phyloP scores from a whole-genome alignment of 2,113 vertebrate species.

The Aplodontia rufa region DNA sequence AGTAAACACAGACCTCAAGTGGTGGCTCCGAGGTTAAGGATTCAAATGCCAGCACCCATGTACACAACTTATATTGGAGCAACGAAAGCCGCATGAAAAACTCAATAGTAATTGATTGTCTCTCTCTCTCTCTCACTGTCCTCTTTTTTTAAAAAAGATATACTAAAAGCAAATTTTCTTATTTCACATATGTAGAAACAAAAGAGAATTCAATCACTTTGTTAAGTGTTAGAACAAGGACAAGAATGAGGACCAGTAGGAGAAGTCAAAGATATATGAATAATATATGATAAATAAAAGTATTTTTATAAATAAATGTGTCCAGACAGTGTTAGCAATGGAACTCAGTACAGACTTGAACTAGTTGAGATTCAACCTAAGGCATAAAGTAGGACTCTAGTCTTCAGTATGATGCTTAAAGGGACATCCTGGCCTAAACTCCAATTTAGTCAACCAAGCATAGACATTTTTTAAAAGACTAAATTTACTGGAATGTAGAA shows the following conservation, averaged over 20 bases:
- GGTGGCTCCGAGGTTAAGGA: too few relatives aligned
- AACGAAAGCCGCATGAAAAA: too few relatives aligned
- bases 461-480: neutral
- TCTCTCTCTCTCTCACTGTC: too few relatives aligned
- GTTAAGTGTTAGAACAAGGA: too few relatives aligned
- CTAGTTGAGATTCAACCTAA: neutral
- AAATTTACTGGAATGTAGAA: neutral
- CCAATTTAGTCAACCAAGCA: neutral
- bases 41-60: too few relatives aligned
- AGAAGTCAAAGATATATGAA: neutral
- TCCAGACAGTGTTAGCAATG: neutral
- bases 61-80: too few relatives aligned
- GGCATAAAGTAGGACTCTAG: neutral
- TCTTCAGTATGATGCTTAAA: neutral
- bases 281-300: neutral
- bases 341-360: neutral
- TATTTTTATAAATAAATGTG: neutral
- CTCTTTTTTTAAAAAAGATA: too few relatives aligned
- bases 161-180: too few relatives aligned
- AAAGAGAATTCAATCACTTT: too few relatives aligned
- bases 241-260: neutral
- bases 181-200: too few relatives aligned
- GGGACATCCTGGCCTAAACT: neutral
- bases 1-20: too few relatives aligned
- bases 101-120: too few relatives aligned